Evolutionary conservation across 2,797 vertebrate genomes (phyloP).

Genomic region (Gadopsis marmoratus): DNA sequence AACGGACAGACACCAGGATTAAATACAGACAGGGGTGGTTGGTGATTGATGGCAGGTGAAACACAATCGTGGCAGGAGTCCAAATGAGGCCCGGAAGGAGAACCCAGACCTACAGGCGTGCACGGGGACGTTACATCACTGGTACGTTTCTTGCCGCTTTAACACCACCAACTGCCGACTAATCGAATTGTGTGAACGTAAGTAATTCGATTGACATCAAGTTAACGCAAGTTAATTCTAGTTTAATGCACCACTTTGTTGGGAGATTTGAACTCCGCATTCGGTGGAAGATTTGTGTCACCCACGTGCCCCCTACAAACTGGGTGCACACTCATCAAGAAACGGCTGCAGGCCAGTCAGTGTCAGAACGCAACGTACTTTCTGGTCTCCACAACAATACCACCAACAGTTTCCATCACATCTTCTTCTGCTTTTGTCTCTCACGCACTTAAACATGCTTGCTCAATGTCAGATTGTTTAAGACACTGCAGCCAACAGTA

Average conservation of each 20-base stretch:
- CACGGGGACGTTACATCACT: no score
- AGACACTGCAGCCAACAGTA: constrained; percentile 14
- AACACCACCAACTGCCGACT: neutral
- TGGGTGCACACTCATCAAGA: neutral
- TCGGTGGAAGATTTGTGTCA: neutral
- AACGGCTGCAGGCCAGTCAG: constrained; percentile 1
- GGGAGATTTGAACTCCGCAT: neutral
- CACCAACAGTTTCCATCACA: constrained; percentile 26
- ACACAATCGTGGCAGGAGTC: no score
- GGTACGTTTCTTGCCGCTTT: neutral
- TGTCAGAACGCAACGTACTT: neutral
- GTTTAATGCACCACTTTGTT: neutral
- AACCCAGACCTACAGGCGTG: no score
- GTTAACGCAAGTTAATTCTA: no score
- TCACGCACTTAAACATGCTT: constrained; percentile 1
- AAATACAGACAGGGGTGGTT: no score
- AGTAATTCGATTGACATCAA: neutral
- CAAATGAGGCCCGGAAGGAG: no score
- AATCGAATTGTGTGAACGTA: neutral
- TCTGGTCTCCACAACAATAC: constrained; percentile 27
- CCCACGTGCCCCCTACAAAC: neutral
- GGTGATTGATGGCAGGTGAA: no score
- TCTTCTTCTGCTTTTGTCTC: constrained; percentile 8
- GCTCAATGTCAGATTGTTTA: constrained; percentile 30
- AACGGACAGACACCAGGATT: no score